Evolutionary conservation across 2,113 vertebrate genomes (phyloP).

Genomic region (Paraplagusia blochii): DNA sequence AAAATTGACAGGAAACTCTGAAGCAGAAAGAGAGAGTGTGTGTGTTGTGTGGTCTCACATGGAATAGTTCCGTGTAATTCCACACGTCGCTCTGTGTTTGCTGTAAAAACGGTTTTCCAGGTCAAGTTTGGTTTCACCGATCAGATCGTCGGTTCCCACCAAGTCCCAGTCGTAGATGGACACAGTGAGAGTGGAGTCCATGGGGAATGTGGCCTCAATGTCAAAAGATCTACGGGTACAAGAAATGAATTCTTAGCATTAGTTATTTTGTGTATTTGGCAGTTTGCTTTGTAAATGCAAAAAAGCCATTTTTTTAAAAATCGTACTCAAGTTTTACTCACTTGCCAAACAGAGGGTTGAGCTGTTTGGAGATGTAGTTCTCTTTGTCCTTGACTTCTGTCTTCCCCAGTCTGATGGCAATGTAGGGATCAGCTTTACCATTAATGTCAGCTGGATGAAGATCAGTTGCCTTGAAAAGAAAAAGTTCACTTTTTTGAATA

Average conservation of each 20-base stretch:
- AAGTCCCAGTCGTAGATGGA: slow-evolving; percentile 96
- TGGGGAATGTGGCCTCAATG: slow-evolving; percentile 93
- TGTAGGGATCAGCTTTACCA: slow-evolving; percentile 94
- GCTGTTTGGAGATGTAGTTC: slow-evolving; percentile 98
- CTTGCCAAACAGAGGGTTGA: slow-evolving; percentile 97
- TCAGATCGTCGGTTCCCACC: slow-evolving; percentile 95
- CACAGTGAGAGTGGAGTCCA: slow-evolving; percentile 95
- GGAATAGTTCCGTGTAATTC: slow-evolving; percentile 82
- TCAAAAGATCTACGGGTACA: slow-evolving; percentile 85
- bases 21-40: not conserved
- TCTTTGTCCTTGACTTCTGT: slow-evolving; percentile 96
- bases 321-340: slow-evolving; percentile 72
- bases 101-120: slow-evolving; percentile 98
- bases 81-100: slow-evolving; percentile 95
- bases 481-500: not conserved
- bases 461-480: slow-evolving; percentile 85
- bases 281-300: not conserved
- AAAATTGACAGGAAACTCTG: not conserved
- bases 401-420: slow-evolving; percentile 92
- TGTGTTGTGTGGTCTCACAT: slow-evolving; percentile 70
- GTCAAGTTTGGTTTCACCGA: slow-evolving; percentile 96
- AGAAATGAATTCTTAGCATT: not conserved
- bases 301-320: not conserved
- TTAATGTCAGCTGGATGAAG: slow-evolving; percentile 97
- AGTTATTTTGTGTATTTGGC: not conserved